Evolutionary conservation across 2,797 vertebrate genomes (phyloP), one percentile per base, ranked within the genome.

Genomic region (Lutjanus argentimaculatus): DNA sequence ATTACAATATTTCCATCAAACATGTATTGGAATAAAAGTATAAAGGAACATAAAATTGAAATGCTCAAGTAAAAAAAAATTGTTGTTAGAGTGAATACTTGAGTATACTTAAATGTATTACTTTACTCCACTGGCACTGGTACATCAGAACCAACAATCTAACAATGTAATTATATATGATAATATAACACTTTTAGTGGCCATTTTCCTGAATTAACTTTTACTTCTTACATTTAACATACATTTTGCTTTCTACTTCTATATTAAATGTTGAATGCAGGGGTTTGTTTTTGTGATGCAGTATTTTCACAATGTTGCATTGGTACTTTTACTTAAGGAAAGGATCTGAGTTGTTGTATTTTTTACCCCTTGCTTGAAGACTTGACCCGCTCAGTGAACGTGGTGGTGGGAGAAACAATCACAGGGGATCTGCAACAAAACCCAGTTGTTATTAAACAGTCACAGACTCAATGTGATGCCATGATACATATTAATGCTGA

Each of bases 341-440:
- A 55, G 10, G 5, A 30, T 25, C 1, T 22, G 15, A 72, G 17
- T 52, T 61, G 2, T 42, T 7, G 1, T 13, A 45, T 63, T 70
- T 79, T 55, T 93, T 91, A 96, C 95, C 75, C 84, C 82, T 89
- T 91, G 85, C 68, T 91, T 63, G 90, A 88, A 55, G 91, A 89
- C 80, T 74, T 92, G 70, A 95, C 91, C 2, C 91, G 79, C 8
- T 96, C 89, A 8, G 64, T 86, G 80, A 96, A 92, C 0, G 86
- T 89, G 73, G 84, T 93, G 58, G 73, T 77, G 49, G 92, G 72
- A 25, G 89, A 71, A 84, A 86, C 93, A 14, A 75, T 48, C 67
- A 68, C 87, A 72, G 92, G 51, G 30, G 91, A 89, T 14, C 94
- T 95, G 70, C 15, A 59, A 69, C 64, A 67, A 21, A 64, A 17